Evolutionary conservation across 2,113 vertebrate genomes (phyloP), one percentile per base, ranked within the genome.

Genomic region (Mola mola): DNA sequence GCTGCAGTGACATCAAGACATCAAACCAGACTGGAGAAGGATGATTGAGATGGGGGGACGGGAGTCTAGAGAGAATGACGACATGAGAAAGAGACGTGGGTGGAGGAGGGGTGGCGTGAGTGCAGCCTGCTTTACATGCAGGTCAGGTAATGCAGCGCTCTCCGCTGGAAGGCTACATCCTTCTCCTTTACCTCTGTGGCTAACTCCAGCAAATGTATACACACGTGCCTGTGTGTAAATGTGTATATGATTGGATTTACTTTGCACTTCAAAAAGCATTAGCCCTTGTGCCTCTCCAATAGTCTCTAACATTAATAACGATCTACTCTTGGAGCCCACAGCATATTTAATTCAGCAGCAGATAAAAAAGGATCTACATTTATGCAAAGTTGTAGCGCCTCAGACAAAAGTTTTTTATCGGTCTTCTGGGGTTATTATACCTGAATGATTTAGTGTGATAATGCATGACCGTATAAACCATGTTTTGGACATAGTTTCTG

Each of bases 101-200:
- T 77, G 82, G 84, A 73, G 82, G 80, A 84, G 82, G 75, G 74
- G 80, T 53, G 76, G 53, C 46, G 72, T 15, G 47, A 72, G 84
- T 52, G 73, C 76, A 70, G 77, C 34, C 89, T 88, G 82, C 77
- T 92, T 92, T 89, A 85, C 86, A 92, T 93, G 91, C 90, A 31
- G 88, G 85, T 92, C 91, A 92, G 88, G 90, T 87, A 84, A 85
- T 25, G 57, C 81, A 64, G 78, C 34, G 41, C 82, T 87, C 50
- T 49, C 37, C 76, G 81, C 67, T 75, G 60, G 5, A 56, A 76
- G 79, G 71, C 82, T 81, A 62, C 67, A 25, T 86, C 79, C 66
- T 83, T 77, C 79, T 66, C 48, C 47, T 67, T 47, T 63, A 4
- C 3, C 62, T 59, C 59, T 60, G 79, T 58, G 53, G 56, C 40